Evolutionary conservation across 2,113 vertebrate species (phyloP).

Genomic region (Varanus komodoensis): DNA sequence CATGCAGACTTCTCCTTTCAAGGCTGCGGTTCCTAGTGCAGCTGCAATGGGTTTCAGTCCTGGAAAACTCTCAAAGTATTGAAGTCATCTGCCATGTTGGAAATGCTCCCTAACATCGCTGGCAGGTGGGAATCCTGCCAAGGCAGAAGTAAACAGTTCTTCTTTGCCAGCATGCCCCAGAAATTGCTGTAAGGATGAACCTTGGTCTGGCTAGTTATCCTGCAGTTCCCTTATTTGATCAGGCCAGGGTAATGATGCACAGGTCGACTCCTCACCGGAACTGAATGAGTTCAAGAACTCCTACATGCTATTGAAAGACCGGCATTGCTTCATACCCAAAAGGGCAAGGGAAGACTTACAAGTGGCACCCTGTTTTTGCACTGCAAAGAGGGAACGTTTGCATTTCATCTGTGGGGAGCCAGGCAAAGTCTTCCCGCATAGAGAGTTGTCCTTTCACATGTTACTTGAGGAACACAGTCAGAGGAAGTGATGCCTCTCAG

Average conservation of each 20-base stretch:
- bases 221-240: neutral
- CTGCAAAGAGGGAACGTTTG: neutral
- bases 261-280: neutral
- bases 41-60: neutral
- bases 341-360: neutral
- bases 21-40: neutral
- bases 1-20: neutral
- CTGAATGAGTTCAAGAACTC: neutral
- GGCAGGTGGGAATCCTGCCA: neutral
- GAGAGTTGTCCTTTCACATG: neutral
- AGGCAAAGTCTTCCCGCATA: neutral
- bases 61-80: neutral
- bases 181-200: neutral
- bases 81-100: neutral
- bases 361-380: neutral
- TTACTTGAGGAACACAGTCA: neutral
- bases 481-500: neutral
- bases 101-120: neutral
- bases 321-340: neutral
- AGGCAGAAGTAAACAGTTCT: no score
- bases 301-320: no score
- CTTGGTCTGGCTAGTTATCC: neutral
- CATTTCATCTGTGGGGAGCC: neutral
- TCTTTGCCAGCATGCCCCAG: neutral
- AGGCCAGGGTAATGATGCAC: neutral